Evolutionary conservation across 1,140 invertebrate genomes (phyloP), one percentile per base, ranked within the genome.

Genomic region (Helicoverpa zea): DNA sequence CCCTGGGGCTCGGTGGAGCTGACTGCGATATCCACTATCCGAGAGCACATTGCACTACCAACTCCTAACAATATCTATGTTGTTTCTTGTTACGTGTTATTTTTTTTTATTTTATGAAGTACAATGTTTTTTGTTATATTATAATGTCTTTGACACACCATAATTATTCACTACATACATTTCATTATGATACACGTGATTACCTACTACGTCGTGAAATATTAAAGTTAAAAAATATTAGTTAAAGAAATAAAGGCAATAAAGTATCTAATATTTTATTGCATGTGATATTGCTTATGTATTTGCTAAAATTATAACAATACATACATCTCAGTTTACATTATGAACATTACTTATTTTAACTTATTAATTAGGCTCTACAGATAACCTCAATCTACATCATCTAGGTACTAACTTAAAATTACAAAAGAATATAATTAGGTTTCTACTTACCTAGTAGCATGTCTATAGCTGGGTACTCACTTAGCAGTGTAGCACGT

Each of bases 1-100:
- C 96, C 11, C 88, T 97, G 3, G 97, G 97, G 0, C 90, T 97
- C 29, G 97, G 96, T 12, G 96, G 95, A 78, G 96, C 96, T 12
- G 94, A 97, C 80, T 97, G 97, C 86, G 92, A 96, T 49, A 49
- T 13, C 52, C 84, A 87, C 70, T 96, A 92, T 78, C 92, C 93
- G 51, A 81, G 83, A 63, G 68, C 81, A 13, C 74, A 88, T 11
- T 92, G 91, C 66, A n/a, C 52, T 2, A 56, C 11, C 47, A 35
- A 35, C 14, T n/a, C 66, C 18, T 54, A 43, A 51, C 30, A 43
- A 43, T 43, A 43, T 5, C 9, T 7, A 43, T 3, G 4, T 43
- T 43, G 5, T 43, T 43, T 43, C 5, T 43, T 7, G 35, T 43
- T 9, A 43, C 35, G 35, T 9, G 23, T 23, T 23, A 43, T 9